A percentile compares a stretch with the other conserved stretches of the same genome.
These are phyloP conservation scores for Protonemura montana DNA, from an alignment of 2,888 invertebrate genomes.

Conservation along the genomic window DNA sequence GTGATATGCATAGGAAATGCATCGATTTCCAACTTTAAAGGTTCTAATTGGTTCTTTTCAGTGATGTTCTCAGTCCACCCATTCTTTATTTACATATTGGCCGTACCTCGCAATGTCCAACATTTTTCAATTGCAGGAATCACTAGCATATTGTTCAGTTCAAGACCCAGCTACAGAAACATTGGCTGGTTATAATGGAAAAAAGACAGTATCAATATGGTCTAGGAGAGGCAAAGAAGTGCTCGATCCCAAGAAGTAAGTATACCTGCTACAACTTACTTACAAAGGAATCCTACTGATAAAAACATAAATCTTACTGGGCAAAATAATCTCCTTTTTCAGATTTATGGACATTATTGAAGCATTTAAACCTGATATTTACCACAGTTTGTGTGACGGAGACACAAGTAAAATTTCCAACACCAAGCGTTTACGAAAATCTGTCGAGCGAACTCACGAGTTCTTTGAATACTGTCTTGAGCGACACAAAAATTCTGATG, in stretches of 20 bases:
- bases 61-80: constrained; percentile 22
- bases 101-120: neutral
- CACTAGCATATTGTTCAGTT: constrained; percentile 64
- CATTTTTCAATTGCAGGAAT: constrained; percentile 57
- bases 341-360: constrained; percentile 82
- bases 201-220: constrained; percentile 77
- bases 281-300: too few species aligned
- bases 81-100: neutral
- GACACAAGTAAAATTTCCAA: constrained; percentile 73
- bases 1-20: too few species aligned
- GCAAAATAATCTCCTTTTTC: constrained; percentile 53
- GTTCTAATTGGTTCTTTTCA: too few species aligned
- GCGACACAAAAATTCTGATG: constrained; percentile 67
- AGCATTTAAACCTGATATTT: constrained; percentile 80
- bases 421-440: constrained; percentile 74
- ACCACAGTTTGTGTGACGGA: constrained; percentile 81
- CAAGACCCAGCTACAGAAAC: constrained; percentile 75
- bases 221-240: constrained; percentile 77
- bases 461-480: constrained; percentile 76
- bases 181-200: constrained; percentile 76
- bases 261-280: neutral
- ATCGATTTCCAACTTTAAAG: too few species aligned
- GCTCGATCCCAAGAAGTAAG: constrained; percentile 68
- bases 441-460: constrained; percentile 71
- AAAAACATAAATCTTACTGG: too few species aligned